Evolutionary conservation across 2,888 invertebrate genomes (phyloP), one percentile per base, ranked within the genome.

Genomic region (Leptinotarsa juncta): DNA sequence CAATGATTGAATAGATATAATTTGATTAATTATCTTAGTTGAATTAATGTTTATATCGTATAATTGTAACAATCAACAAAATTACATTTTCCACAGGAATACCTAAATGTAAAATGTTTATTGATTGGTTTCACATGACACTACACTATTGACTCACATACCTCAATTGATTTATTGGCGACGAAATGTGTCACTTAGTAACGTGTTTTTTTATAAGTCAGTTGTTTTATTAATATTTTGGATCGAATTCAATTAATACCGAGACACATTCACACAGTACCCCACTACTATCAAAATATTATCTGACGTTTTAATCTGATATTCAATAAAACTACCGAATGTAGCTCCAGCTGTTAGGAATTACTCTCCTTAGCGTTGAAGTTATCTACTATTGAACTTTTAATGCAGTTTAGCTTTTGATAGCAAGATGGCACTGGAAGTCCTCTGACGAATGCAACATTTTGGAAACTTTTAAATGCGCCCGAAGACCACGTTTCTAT

Each of bases 121-220:
- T 62, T n/a, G 62, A 62, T 62, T 26, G 16, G 32, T 62, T n/a
- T 62, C 42, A 62, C n/a, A 62, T 62, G 32, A 32, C 32, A n/a
- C 18, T 26, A 12, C 42, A 57, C 23, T 23, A 14, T 26, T n/a
- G 32, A 32, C 16, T n/a, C n/a, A 62, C 62, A 62, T 62, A 62
- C 62, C 62, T 62, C 42, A 32, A 62, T 62, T 57, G 12, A 16
- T 62, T 42, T 62, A 62, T 42, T 42, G 62, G n/a, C 62, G 16
- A 62, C 23, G 57, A 57, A 23, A 23, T 57, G 57, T 18, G 32
- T 62, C 62, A 62, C 62, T 62, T 26, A n/a, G 42, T 20, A n/a
- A 62, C 16, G n/a, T n/a, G 42, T 5, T 62, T 14, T 23, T 62
- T 26, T n/a, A 14, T 32, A 16, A 62, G 7, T n/a, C 16, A 62